Evolutionary conservation across 30 jellyfish, hydroid and myxozoan species (phyloP).

Genomic region (Chrysaora quinquecirrha): DNA sequence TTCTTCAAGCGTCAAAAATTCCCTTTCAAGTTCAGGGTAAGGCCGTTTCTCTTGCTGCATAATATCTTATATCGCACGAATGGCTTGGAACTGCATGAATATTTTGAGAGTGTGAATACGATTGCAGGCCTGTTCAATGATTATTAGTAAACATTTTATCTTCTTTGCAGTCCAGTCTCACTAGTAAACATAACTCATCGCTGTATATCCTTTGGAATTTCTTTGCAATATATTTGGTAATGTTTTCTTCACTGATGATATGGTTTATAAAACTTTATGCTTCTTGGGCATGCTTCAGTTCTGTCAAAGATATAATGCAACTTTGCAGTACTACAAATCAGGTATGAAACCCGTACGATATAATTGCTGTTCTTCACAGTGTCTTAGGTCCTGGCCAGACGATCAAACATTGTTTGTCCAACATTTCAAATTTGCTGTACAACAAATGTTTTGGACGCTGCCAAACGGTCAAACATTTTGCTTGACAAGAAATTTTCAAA

Average conservation of each 20-base stretch:
- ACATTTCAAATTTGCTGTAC: too few species aligned
- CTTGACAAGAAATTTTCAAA: too few species aligned
- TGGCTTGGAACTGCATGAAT: background rate
- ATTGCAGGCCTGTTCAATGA: too few species aligned
- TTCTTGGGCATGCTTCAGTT: conserved; percentile 87
- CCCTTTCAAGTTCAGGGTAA: conserved; percentile 87
- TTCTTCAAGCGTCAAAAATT: conserved; percentile 66
- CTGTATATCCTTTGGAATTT: conserved; percentile 61
- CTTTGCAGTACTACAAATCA: conserved; percentile 79
- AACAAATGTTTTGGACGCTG: too few species aligned
- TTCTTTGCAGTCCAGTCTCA: conserved; percentile 65
- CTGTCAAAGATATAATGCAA: conserved; percentile 50
- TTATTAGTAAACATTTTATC: background rate
- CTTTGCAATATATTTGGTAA: conserved; percentile 54
- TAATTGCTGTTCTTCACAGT: too few species aligned
- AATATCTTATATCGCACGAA: background rate
- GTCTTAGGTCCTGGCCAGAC: too few species aligned
- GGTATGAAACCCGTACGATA: too few species aligned
- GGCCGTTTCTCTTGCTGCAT: background rate
- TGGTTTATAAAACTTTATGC: conserved; percentile 90
- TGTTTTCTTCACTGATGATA: conserved; percentile 60
- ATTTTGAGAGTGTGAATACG: background rate
- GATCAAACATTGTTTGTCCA: too few species aligned
- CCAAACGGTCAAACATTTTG: too few species aligned
- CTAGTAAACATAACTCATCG: conserved; percentile 43